Percentiles rank a stretch among this genome's conserved stretches.
Evolutionary conservation across 2,888 invertebrate genomes (phyloP).

Genomic region (Lacanobia wlatinum): DNA sequence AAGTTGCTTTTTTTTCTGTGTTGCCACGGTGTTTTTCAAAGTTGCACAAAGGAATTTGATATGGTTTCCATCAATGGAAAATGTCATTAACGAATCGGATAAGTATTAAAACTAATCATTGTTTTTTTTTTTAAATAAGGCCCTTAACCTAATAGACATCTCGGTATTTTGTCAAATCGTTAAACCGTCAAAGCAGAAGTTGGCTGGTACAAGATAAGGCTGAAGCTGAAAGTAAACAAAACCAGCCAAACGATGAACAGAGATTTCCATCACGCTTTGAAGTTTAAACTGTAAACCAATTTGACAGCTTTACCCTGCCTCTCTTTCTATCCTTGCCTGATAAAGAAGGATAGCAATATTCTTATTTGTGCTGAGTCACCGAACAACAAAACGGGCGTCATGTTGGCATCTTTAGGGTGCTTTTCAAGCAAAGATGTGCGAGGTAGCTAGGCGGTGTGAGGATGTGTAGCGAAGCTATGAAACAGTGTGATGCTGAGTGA

Average conservation of each 20-base stretch:
- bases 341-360: conserved; percentile 2
- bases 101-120: no score
- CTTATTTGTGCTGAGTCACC: conserved; percentile 42
- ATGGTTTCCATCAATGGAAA: no score
- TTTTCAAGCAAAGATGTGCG: not conserved
- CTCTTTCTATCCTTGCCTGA: not conserved
- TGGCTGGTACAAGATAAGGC: not conserved
- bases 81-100: no score
- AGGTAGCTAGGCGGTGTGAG: not conserved
- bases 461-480: not conserved
- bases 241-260: not conserved
- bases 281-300: conserved; percentile 28
- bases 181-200: not conserved
- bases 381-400: conserved; percentile 33
- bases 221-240: conserved; percentile 11
- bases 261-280: conserved; percentile 10
- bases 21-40: not conserved
- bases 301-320: conserved; percentile 8
- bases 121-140: no score
- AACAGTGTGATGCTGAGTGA: no score
- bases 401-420: conserved; percentile 23
- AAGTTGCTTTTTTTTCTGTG: no score
- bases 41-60: not conserved
- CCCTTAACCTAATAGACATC: not conserved
- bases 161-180: not conserved